Percentiles rank a stretch among this genome's conserved stretches.
Conservation (phyloP, 2,113 vertebrate species). For the Pandion haliaetus region DNA sequence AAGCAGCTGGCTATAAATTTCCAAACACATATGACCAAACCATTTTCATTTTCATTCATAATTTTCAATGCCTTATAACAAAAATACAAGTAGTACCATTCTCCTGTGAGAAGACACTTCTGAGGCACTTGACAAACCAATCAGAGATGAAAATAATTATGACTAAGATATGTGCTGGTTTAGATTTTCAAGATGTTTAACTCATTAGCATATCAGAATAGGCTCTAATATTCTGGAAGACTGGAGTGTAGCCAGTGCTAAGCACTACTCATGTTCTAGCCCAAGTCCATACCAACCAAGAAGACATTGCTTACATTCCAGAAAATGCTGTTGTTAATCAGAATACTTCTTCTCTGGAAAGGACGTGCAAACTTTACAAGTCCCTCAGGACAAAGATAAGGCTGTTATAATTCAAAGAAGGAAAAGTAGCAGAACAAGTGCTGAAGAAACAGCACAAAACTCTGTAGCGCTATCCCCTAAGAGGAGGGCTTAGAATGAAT, state of each 20-base stretch:
- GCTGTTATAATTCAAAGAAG: neutral
- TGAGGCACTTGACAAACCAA: neutral
- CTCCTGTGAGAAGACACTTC: neutral
- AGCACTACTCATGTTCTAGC: neutral
- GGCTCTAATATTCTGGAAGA: neutral
- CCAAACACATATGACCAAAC: neutral
- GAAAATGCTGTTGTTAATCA: neutral
- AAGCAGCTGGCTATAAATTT: neutral
- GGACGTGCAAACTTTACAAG: neutral
- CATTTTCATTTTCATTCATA: neutral
- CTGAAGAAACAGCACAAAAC: neutral
- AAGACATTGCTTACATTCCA: neutral
- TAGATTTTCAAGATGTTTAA: neutral
- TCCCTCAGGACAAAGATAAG: neutral
- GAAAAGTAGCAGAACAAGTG: neutral
- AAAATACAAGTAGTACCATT: neutral
- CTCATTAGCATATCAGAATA: neutral
- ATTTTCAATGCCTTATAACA: neutral
- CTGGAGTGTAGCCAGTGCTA: neutral
- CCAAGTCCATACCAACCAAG: neutral
- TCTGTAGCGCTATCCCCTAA: neutral
- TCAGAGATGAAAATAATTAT: neutral
- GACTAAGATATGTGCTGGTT: neutral
- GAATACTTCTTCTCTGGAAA: neutral
- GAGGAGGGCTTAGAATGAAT: neutral